phyloP scores from a whole-genome alignment of 2,797 vertebrate genomes.

The Sebastes diploproa region DNA sequence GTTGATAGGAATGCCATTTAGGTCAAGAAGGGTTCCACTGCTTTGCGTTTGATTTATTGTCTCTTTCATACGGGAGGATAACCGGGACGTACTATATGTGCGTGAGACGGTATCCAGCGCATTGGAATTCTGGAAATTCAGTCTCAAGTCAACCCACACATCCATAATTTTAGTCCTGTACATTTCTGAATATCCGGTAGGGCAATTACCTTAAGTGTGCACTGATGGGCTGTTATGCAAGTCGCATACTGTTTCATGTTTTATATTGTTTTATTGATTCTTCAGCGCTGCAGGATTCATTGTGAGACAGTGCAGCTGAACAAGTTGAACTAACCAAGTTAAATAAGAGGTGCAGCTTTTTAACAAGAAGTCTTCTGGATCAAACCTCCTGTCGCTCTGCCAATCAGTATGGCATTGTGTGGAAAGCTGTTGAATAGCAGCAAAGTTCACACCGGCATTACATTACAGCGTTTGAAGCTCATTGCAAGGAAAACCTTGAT shows the following conservation, averaged over 20 bases:
- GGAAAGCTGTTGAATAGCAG: slow-evolving; percentile 13
- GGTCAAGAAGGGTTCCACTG: slow-evolving; percentile 67
- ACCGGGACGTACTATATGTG: slow-evolving; percentile 52
- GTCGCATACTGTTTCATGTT: slow-evolving; percentile 17
- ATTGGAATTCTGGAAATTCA: slow-evolving; percentile 66
- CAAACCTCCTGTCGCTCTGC: slow-evolving; percentile 21
- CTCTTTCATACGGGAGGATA: slow-evolving; percentile 60
- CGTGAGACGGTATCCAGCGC: slow-evolving; percentile 61
- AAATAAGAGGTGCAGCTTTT: slow-evolving; percentile 17
- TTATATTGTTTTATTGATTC: background rate
- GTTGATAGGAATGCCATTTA: slow-evolving; percentile 75
- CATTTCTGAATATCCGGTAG: slow-evolving; percentile 57
- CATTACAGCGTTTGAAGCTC: slow-evolving; percentile 27
- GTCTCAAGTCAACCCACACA: slow-evolving; percentile 58
- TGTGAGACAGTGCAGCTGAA: background rate
- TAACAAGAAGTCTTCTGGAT: slow-evolving; percentile 14
- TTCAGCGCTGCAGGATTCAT: background rate
- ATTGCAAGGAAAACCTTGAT: slow-evolving; percentile 25
- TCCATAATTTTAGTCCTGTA: slow-evolving; percentile 59
- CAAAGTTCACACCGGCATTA: slow-evolving; percentile 19
- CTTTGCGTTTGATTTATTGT: slow-evolving; percentile 71
- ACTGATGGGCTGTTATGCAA: slow-evolving; percentile 54
- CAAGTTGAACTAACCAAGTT: background rate
- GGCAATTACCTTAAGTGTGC: slow-evolving; percentile 66
- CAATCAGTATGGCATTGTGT: slow-evolving; percentile 23